These are phyloP conservation scores for Drosophila greeni DNA, from an alignment of 2,888 invertebrate genomes.

Conservation along the genomic window DNA sequence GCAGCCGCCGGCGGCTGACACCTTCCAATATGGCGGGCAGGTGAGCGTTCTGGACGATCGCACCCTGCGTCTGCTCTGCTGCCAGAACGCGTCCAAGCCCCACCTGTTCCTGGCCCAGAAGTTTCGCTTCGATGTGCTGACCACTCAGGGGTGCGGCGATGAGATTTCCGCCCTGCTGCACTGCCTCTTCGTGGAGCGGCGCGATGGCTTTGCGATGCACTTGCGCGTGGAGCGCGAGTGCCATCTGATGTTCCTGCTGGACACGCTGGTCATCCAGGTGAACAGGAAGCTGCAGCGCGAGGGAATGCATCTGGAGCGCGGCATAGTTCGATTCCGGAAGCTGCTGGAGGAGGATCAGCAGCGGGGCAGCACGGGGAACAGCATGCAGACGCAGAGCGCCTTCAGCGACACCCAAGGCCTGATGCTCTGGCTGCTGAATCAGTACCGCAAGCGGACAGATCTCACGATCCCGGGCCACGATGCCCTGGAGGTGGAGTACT, in stretches of 20 bases:
- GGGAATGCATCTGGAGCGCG: constrained; percentile 18
- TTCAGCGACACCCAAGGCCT: constrained; percentile 29
- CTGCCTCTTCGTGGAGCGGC: constrained; percentile 40
- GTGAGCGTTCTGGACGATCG: constrained; percentile 42
- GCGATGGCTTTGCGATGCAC: constrained; percentile 46
- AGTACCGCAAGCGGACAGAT: constrained; percentile 33
- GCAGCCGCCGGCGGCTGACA: neutral
- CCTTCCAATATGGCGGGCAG: constrained; percentile 34
- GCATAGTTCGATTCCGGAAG: constrained; percentile 36
- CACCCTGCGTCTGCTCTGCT: constrained; percentile 37
- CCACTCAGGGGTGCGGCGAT: constrained; percentile 16
- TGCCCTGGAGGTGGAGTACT: constrained; percentile 37
- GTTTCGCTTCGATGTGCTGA: constrained; percentile 46
- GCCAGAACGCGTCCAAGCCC: constrained; percentile 28
- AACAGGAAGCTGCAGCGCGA: constrained; percentile 44
- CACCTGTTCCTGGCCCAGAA: constrained; percentile 36
- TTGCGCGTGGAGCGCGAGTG: constrained; percentile 39
- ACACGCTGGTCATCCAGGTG: constrained; percentile 49
- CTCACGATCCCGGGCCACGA: constrained; percentile 36
- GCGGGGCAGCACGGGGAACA: neutral
- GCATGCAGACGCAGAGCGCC: constrained; percentile 19
- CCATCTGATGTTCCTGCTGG: constrained; percentile 46
- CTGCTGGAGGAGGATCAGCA: constrained; percentile 36
- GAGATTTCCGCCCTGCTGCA: constrained; percentile 47
- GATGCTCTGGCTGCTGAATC: constrained; percentile 40